Percentiles rank a stretch among this genome's conserved stretches.
Evolutionary conservation across 2,797 vertebrate species (phyloP).

Genomic region (Helicolenus hilgendorfi): DNA sequence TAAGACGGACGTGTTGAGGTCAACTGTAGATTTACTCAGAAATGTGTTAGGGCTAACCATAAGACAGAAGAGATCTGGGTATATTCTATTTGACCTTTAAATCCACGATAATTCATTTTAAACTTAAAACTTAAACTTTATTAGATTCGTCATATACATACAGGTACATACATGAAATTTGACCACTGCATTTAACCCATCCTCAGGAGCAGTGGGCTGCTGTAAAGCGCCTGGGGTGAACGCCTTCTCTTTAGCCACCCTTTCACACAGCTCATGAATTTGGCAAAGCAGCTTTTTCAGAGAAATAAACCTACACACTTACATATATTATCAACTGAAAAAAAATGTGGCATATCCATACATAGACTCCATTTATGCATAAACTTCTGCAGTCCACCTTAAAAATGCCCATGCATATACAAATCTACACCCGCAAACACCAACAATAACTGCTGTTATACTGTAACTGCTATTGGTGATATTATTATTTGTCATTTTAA

Average conservation of each 20-base stretch:
- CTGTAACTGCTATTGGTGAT: neutral
- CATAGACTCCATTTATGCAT: neutral
- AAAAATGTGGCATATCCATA: neutral
- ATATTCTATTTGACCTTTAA: neutral
- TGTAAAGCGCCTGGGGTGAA: too few species aligned
- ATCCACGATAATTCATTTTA: neutral
- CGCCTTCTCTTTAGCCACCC: neutral
- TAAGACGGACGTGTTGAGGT: neutral
- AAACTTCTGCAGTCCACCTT: neutral
- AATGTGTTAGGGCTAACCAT: neutral
- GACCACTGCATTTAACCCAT: too few species aligned
- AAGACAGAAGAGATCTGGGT: neutral
- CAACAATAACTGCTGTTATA: neutral
- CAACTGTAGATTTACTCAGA: constrained; percentile 1
- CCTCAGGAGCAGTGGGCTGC: too few species aligned
- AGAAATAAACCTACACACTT: neutral
- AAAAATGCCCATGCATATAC: neutral
- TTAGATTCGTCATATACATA: too few species aligned
- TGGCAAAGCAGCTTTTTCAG: neutral
- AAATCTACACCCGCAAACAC: neutral
- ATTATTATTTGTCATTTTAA: neutral
- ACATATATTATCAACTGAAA: neutral
- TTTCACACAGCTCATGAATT: constrained; percentile 2
- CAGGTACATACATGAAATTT: too few species aligned
- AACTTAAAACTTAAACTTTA: neutral